Conservation (phyloP, 2,113 vertebrate species). For the Toxotes jaculatrix region DNA sequence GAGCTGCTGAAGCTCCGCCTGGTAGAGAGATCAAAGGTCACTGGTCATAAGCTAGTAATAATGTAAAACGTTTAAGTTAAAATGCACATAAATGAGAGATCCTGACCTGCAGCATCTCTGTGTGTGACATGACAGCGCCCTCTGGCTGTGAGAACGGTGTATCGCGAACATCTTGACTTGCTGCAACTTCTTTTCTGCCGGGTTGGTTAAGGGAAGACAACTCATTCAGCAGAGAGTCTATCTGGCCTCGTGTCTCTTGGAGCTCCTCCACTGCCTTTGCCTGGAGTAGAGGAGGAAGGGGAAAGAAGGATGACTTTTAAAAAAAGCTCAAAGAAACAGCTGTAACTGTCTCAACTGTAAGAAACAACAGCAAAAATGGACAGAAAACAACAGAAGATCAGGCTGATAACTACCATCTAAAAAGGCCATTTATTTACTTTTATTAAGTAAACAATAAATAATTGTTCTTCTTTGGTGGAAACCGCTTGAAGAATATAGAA, state of each 20-base stretch:
- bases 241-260: slow-evolving; percentile 90
- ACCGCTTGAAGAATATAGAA: background rate
- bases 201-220: slow-evolving; percentile 74
- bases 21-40: background rate
- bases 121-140: slow-evolving; percentile 84
- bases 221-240: slow-evolving; percentile 87
- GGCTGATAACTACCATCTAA: background rate
- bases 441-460: background rate
- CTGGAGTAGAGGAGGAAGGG: slow-evolving; percentile 70
- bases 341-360: background rate
- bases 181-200: slow-evolving; percentile 8
- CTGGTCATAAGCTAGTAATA: background rate
- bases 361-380: background rate
- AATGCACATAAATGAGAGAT: background rate
- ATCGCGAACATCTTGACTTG: slow-evolving; percentile 53
- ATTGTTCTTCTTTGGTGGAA: background rate
- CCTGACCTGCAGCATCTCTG: slow-evolving; percentile 89
- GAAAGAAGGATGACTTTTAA: background rate
- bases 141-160: slow-evolving; percentile 56
- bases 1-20: slow-evolving; percentile 91
- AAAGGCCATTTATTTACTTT: background rate
- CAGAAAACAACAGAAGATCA: background rate
- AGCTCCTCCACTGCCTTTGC: slow-evolving; percentile 93
- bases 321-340: background rate
- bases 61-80: background rate